Base-by-base conservation (phyloP, 2,113 vertebrate genomes). In the Pimephales promelas region DNA sequence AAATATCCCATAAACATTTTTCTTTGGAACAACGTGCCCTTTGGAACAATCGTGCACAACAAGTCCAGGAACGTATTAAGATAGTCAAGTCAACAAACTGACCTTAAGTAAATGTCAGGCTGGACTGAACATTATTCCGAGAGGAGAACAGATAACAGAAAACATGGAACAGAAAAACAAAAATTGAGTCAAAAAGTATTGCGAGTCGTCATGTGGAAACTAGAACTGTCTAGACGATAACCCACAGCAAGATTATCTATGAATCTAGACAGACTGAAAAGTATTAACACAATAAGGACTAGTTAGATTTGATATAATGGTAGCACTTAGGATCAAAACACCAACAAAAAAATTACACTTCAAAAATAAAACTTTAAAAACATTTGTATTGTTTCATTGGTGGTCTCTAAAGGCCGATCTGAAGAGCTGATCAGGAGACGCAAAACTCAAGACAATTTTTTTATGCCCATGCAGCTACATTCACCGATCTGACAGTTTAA, bases 71-170 rank as follows among this genome's bases (percentile, higher is more conserved):
- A 61, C 1, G 24, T 43, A 59, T 24, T 10, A 74, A 10, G 71
- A 52, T 36, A 20, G 68, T 45, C 22, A 71, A 74, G n/a, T 74
- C 45, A 74, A 74, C 71, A 74, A 47, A 47, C 5, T 74, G 71
- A 74, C 45, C 71, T 74, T 49, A 74, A 52, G 57, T 13, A 28
- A 28, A 47, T 2, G 76, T 26, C 40, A 31, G 43, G 18, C 40
- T 45, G 10, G 43, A 28, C 40, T 45, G 5, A 57, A 36, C 52
- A 76, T 57, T 40, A 76, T 4, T 57, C 20, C 36, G 56, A 20
- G n/a, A 79, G 59, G 40, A 79, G 57, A 79, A 45, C 54, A 45
- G 70, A 22, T 20, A 54, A 31, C 47, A 62, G 16, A 79, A 43
- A 79, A 36, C 31, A 59, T n/a, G 14, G 59, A 79, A 79, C 16